phyloP scores from a whole-genome alignment of 2,113 vertebrate genomes.

The Emydocephalus ijimae region DNA sequence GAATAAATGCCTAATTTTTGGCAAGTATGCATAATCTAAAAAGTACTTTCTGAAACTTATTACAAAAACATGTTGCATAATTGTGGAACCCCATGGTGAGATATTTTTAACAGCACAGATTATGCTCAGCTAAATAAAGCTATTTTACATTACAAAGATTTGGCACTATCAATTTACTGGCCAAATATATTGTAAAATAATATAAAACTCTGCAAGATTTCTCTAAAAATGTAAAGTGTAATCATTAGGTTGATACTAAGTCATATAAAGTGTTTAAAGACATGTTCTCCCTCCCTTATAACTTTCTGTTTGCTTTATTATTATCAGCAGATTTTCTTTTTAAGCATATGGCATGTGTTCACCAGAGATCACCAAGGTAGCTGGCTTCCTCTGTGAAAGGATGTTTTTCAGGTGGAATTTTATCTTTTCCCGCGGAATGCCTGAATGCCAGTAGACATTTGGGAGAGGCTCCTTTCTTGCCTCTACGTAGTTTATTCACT shows the following conservation, averaged over 20 bases:
- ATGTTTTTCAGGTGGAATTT: too few relatives aligned
- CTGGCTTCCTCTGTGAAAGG: too few relatives aligned
- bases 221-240: neutral
- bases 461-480: too few relatives aligned
- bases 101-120: neutral
- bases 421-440: too few relatives aligned
- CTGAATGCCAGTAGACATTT: too few relatives aligned
- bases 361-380: too few relatives aligned
- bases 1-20: conserved; percentile 1
- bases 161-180: neutral
- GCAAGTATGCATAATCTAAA: neutral
- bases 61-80: neutral
- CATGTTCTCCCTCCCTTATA: neutral
- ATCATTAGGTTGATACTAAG: neutral
- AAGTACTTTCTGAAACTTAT: neutral
- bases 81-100: neutral
- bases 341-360: too few relatives aligned
- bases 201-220: neutral
- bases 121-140: neutral
- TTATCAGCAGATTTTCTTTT: neutral
- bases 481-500: too few relatives aligned
- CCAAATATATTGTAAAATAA: neutral
- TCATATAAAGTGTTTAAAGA: neutral
- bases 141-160: neutral
- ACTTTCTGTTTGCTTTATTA: neutral